These are phyloP conservation scores for Charadrius vociferus DNA, from an alignment of 2,113 vertebrate species.

Conservation along the genomic window DNA sequence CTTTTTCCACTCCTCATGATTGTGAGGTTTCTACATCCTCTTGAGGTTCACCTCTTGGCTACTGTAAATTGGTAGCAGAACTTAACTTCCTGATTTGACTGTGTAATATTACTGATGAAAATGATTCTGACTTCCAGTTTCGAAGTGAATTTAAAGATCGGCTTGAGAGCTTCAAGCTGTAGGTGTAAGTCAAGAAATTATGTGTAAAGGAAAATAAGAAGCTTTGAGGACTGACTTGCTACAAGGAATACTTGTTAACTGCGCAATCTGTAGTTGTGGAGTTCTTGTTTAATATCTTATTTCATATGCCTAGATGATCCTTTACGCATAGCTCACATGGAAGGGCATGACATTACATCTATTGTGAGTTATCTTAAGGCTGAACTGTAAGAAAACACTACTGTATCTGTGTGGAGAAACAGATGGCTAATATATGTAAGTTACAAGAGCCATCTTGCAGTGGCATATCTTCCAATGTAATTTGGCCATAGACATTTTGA, in stretches of 20 bases:
- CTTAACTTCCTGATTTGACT: background rate
- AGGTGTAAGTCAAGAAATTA: background rate
- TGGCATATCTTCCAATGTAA: rapidly evolving
- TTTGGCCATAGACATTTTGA: background rate
- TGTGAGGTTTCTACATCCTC: background rate
- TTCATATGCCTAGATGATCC: background rate
- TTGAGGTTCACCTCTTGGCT: background rate
- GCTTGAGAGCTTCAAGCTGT: background rate
- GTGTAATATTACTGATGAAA: background rate
- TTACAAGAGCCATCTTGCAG: rapidly evolving
- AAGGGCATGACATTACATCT: background rate
- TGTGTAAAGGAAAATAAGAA: background rate
- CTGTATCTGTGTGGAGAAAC: background rate
- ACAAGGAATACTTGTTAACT: background rate
- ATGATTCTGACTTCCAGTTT: background rate
- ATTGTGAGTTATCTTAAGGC: background rate
- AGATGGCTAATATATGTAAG: background rate
- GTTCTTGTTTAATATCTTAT: background rate
- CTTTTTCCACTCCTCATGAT: background rate
- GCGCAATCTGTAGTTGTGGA: background rate
- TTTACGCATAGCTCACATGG: background rate
- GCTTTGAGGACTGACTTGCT: background rate
- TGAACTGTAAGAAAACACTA: background rate
- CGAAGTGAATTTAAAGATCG: background rate
- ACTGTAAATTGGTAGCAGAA: background rate